A percentile compares a stretch with the other conserved stretches of the same genome.
phyloP scores from a whole-genome alignment of 2,888 invertebrate species.

The Drosophila parthenogenetica region DNA sequence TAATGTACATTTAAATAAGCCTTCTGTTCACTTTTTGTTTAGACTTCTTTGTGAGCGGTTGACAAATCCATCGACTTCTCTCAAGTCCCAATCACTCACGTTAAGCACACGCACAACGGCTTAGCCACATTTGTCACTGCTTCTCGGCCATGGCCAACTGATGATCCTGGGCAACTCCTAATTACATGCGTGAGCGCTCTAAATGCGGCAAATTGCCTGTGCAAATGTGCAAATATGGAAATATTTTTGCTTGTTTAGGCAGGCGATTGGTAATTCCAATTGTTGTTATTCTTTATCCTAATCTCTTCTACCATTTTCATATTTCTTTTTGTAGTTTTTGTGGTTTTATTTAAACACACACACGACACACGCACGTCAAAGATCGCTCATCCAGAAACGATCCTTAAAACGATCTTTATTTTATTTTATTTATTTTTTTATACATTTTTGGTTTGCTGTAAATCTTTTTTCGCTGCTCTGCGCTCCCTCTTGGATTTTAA shows the following conservation, averaged over 20 bases:
- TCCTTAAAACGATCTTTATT: slow-evolving; percentile 19
- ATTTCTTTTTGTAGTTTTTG: slow-evolving; percentile 7
- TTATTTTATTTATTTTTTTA: not conserved
- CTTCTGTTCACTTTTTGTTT: slow-evolving; percentile 66
- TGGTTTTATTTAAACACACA: slow-evolving; percentile 42
- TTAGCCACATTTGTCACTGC: slow-evolving; percentile 41
- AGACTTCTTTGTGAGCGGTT: slow-evolving; percentile 35
- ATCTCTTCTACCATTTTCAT: not conserved
- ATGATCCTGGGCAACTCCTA: slow-evolving; percentile 65
- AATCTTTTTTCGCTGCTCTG: slow-evolving; percentile 29
- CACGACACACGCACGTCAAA: slow-evolving; percentile 55
- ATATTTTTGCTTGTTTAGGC: slow-evolving; percentile 73
- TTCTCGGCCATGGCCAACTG: slow-evolving; percentile 23
- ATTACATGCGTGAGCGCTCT: slow-evolving; percentile 81
- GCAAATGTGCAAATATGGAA: slow-evolving; percentile 37
- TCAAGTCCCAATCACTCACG: slow-evolving; percentile 39
- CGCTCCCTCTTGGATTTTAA: slow-evolving; percentile 33
- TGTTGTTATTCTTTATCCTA: slow-evolving; percentile 45
- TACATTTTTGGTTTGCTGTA: slow-evolving; percentile 22
- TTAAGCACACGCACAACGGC: slow-evolving; percentile 56
- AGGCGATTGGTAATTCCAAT: slow-evolving; percentile 56
- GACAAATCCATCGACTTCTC: slow-evolving; percentile 71
- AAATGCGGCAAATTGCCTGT: slow-evolving; percentile 70
- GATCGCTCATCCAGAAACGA: slow-evolving; percentile 51
- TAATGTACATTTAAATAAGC: slow-evolving; percentile 73